phyloP scores from a whole-genome alignment of 2,888 invertebrate species.

The Vanessa cardui region DNA sequence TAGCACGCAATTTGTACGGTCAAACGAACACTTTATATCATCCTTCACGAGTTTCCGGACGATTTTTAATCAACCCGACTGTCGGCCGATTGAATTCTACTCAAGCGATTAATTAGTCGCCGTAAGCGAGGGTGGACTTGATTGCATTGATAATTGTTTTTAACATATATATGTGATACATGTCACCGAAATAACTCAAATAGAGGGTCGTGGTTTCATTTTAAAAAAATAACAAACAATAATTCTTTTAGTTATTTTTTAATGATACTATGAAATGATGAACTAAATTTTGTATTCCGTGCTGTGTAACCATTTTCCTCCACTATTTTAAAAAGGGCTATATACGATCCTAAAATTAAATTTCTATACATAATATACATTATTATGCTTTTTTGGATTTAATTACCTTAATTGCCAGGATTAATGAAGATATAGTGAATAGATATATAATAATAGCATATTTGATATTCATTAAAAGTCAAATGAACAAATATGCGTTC shows the following conservation, averaged over 20 bases:
- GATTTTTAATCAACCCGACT: conserved; percentile 76
- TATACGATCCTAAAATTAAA: no score
- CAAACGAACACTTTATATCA: conserved; percentile 52
- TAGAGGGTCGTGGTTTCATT: conserved; percentile 20
- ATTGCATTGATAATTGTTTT: conserved; percentile 72
- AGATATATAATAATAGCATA: no score
- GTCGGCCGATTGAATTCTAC: conserved; percentile 63
- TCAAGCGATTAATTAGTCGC: conserved; percentile 77
- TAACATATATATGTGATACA: conserved; percentile 42
- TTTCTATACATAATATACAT: no score
- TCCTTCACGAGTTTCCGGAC: conserved; percentile 56
- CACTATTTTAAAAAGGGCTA: no score
- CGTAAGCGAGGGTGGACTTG: conserved; percentile 62
- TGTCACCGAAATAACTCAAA: conserved; percentile 38
- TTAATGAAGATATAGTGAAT: no score
- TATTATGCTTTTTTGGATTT: no score
- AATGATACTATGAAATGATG: no score
- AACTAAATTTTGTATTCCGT: no score
- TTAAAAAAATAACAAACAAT: not conserved
- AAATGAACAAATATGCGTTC: no score
- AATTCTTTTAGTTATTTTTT: not conserved
- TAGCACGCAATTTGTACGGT: conserved; percentile 59
- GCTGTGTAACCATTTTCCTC: no score
- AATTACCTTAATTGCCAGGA: no score
- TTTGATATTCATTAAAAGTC: no score